These are phyloP conservation scores for Dryomyza anilis DNA, from an alignment of 2,888 invertebrate species.

Conservation along the genomic window DNA sequence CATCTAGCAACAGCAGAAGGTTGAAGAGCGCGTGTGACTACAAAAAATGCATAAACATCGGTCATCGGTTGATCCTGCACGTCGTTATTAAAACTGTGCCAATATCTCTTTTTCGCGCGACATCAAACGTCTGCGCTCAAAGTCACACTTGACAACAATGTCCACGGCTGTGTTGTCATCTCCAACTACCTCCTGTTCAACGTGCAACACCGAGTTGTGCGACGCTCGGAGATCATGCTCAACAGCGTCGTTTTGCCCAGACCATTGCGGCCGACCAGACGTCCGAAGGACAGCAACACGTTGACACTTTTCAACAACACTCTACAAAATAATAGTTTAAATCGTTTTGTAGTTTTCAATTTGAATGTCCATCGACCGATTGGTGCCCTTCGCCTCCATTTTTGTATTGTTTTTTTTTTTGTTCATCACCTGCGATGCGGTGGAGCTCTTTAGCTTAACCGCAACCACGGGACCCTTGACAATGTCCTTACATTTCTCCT, in stretches of 20 bases:
- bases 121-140: slow-evolving; percentile 76
- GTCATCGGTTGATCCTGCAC: slow-evolving; percentile 60
- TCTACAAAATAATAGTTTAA: too few species aligned
- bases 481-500: slow-evolving; percentile 79
- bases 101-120: slow-evolving; percentile 85
- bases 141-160: slow-evolving; percentile 94
- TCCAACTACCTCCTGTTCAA: slow-evolving; percentile 98
- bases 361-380: slow-evolving; percentile 90
- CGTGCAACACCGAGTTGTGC: slow-evolving; percentile 92
- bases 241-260: slow-evolving; percentile 96
- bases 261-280: slow-evolving; percentile 95
- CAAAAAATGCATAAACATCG: slow-evolving; percentile 90
- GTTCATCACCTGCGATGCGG: slow-evolving; percentile 89
- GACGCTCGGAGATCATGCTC: slow-evolving; percentile 91
- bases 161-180: slow-evolving; percentile 93
- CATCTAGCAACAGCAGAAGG: slow-evolving; percentile 90
- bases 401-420: slow-evolving; percentile 93
- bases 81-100: slow-evolving; percentile 74
- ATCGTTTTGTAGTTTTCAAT: slow-evolving; percentile 92
- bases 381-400: slow-evolving; percentile 87
- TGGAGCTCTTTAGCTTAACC: slow-evolving; percentile 73
- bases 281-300: slow-evolving; percentile 83
- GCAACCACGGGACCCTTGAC: slow-evolving; percentile 61
- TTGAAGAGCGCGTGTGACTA: slow-evolving; percentile 93
- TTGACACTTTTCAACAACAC: slow-evolving; percentile 90